Percentiles rank a stretch among this genome's conserved stretches.
Evolutionary conservation across 2,113 vertebrate genomes (phyloP).

Genomic region (Amphilophus citrinellus): DNA sequence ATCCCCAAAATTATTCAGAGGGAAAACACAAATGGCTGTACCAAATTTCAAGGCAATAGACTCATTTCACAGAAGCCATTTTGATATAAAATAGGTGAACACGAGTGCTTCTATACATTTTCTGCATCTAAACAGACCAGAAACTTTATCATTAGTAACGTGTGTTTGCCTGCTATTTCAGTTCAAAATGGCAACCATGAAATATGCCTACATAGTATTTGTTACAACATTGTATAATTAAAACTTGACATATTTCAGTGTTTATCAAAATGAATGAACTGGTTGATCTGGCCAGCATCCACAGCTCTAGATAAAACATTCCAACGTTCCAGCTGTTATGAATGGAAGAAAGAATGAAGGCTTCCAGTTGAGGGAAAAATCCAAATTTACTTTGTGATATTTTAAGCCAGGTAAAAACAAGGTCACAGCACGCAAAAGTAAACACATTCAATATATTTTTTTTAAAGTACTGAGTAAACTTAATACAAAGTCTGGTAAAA

Average conservation of each 20-base stretch:
- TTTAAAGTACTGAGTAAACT: constrained; percentile 38
- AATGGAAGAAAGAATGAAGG: neutral
- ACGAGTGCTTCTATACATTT: neutral
- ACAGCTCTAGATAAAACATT: neutral
- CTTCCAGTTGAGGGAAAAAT: neutral
- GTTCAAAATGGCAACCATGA: neutral
- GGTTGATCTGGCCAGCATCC: neutral
- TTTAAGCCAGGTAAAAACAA: constrained; percentile 6
- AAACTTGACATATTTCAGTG: neutral
- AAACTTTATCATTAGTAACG: neutral
- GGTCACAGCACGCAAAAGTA: neutral
- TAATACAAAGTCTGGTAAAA: constrained; percentile 42
- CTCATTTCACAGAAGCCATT: neutral
- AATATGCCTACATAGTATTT: neutral
- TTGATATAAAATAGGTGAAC: neutral
- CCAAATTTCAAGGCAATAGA: neutral
- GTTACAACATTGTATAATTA: neutral
- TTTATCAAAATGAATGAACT: neutral
- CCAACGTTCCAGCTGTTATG: neutral
- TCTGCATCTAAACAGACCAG: neutral
- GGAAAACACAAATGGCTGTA: neutral
- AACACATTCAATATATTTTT: neutral
- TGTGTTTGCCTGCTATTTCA: neutral
- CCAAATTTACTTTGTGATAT: neutral
- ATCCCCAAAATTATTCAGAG: neutral